phyloP scores from a whole-genome alignment of 1,140 invertebrate genomes.

The Papilio helenus region DNA sequence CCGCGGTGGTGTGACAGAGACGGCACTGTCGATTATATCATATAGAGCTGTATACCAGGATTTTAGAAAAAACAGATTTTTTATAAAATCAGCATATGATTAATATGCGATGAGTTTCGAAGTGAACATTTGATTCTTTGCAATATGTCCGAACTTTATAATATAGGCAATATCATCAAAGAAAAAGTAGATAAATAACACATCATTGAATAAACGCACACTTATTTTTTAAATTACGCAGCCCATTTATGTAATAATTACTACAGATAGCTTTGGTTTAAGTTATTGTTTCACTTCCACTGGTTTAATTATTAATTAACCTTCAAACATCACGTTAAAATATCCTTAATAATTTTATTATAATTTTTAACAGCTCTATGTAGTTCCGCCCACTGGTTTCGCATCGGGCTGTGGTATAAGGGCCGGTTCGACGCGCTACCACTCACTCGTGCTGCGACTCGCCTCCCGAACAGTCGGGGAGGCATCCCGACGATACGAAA shows the following conservation, averaged over 20 bases:
- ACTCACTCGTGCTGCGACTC: slow-evolving; percentile 65
- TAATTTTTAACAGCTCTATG: slow-evolving; percentile 52
- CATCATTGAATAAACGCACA: background rate
- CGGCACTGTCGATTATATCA: slow-evolving; percentile 45
- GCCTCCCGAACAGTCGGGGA: slow-evolving; percentile 69
- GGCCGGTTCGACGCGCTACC: slow-evolving; percentile 51
- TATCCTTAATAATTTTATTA: background rate
- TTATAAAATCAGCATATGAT: too few species aligned
- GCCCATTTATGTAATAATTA: too few species aligned
- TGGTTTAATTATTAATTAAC: background rate
- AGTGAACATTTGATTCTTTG: background rate
- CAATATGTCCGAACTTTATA: background rate
- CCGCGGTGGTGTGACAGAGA: slow-evolving; percentile 63
- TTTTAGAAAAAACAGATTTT: background rate
- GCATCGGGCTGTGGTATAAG: slow-evolving; percentile 68
- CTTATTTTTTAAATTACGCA: background rate
- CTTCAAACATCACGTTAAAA: background rate
- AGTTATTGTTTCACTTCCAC: too few species aligned
- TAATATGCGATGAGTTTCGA: background rate
- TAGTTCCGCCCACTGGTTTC: slow-evolving; percentile 61
- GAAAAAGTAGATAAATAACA: background rate
- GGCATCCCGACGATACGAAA: slow-evolving; percentile 50
- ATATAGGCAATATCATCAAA: too few species aligned
- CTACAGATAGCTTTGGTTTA: too few species aligned
- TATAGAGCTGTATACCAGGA: slow-evolving; percentile 43